phyloP scores from a whole-genome alignment of 1,140 invertebrate species.

The Bactericera cockerelli region DNA sequence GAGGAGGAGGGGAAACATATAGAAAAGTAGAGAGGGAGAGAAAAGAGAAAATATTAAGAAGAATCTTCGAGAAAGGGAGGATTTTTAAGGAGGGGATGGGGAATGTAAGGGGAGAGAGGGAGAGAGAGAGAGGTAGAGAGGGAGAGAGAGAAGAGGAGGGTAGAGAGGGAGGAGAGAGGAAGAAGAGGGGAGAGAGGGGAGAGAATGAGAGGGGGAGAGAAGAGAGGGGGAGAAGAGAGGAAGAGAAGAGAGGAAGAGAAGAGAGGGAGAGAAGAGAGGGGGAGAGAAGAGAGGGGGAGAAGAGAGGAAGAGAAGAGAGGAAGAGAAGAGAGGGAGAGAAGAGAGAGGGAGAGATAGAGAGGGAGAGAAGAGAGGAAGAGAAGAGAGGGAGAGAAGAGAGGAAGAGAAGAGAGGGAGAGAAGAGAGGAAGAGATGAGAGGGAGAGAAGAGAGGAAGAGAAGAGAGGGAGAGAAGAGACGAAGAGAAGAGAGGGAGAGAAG shows the following conservation, averaged over 20 bases:
- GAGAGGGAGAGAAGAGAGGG: not conserved
- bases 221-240: not conserved
- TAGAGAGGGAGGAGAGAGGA: not conserved
- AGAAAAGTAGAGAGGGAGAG: not conserved
- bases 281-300: not conserved
- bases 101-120: not conserved
- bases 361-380: not conserved
- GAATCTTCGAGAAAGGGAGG: not conserved
- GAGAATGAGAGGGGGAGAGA: not conserved
- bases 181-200: not conserved
- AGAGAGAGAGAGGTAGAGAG: not conserved
- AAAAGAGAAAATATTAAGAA: not conserved
- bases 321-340: not conserved
- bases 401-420: not conserved
- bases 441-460: not conserved
- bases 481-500: no score
- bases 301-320: not conserved
- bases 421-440: not conserved
- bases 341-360: not conserved
- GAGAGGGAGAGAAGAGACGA: not conserved
- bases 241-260: not conserved
- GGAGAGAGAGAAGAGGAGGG: not conserved
- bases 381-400: not conserved
- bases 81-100: not conserved
- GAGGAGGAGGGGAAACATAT: no score